phyloP scores from a whole-genome alignment of 1,140 invertebrate species.

The Rhysida immarginata region DNA sequence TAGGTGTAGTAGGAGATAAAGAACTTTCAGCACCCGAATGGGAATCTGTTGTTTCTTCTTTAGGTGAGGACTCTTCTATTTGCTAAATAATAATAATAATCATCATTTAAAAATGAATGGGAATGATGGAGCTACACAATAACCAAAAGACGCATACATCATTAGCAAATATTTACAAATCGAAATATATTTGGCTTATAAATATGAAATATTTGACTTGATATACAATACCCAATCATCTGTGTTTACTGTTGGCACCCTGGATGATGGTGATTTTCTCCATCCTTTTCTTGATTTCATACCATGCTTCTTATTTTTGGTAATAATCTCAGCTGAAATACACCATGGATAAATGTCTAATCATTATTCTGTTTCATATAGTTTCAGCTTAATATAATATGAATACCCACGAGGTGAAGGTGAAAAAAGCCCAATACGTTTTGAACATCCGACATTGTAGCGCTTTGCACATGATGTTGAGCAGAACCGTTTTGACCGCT shows the following conservation, averaged over 20 bases:
- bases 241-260: not conserved
- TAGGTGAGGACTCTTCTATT: slow-evolving; percentile 1
- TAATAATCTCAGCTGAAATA: no score
- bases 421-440: slow-evolving; percentile 23
- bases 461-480: slow-evolving; percentile 56
- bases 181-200: not conserved
- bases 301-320: slow-evolving; percentile 16
- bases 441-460: slow-evolving; percentile 34
- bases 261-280: slow-evolving; percentile 15
- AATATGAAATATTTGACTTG: no score
- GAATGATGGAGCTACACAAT: not conserved
- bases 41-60: slow-evolving; percentile 13
- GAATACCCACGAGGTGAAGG: not conserved
- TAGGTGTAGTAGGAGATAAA: slow-evolving; percentile 15
- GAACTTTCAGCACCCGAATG: slow-evolving; percentile 14
- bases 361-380: no score
- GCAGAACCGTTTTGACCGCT: slow-evolving; percentile 60
- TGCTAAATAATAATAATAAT: not conserved
- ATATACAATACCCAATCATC: no score
- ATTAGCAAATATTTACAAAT: no score
- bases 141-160: not conserved
- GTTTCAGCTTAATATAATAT: no score
- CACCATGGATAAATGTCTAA: no score
- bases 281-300: slow-evolving; percentile 21
- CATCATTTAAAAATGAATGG: not conserved